Percentiles rank a stretch among this genome's conserved stretches.
Conservation (phyloP, 2,888 invertebrate genomes). For the Acronicta leporina region DNA sequence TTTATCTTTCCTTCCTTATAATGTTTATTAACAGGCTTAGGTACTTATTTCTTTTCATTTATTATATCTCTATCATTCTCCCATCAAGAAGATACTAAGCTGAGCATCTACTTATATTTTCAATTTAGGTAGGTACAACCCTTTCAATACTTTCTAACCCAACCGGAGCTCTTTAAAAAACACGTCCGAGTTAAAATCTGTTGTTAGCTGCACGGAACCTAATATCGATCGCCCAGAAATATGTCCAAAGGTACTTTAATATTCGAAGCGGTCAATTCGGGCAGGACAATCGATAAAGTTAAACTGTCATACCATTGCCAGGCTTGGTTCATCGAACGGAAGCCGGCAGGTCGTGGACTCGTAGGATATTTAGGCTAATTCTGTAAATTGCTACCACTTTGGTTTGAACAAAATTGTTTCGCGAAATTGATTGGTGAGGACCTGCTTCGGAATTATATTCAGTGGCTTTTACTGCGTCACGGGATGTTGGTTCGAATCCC, state of each 20-base stretch:
- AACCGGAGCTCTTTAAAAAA: conserved; percentile 27
- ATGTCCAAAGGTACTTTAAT: conserved; percentile 65
- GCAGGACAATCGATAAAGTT: conserved; percentile 56
- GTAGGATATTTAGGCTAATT: conserved; percentile 24
- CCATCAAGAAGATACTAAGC: no score
- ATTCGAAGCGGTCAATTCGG: conserved; percentile 61
- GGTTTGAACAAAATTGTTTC: conserved; percentile 1
- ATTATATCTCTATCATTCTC: no score
- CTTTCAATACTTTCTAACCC: no score
- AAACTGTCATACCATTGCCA: conserved; percentile 41
- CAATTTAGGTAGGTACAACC: no score
- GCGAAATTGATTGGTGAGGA: neutral
- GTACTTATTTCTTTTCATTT: no score
- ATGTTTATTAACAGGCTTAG: no score
- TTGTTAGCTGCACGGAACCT: conserved; percentile 49
- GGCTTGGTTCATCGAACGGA: conserved; percentile 34
- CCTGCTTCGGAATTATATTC: neutral
- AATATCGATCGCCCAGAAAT: conserved; percentile 61
- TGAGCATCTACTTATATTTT: neutral
- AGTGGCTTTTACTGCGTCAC: no score
- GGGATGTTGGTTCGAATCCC: no score
- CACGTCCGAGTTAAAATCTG: conserved; percentile 38
- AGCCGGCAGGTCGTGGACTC: neutral
- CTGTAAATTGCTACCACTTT: conserved; percentile 3
- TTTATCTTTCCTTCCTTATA: no score